phyloP scores from a whole-genome alignment of 2,888 invertebrate species.

The Dicranocentrus wangi region DNA sequence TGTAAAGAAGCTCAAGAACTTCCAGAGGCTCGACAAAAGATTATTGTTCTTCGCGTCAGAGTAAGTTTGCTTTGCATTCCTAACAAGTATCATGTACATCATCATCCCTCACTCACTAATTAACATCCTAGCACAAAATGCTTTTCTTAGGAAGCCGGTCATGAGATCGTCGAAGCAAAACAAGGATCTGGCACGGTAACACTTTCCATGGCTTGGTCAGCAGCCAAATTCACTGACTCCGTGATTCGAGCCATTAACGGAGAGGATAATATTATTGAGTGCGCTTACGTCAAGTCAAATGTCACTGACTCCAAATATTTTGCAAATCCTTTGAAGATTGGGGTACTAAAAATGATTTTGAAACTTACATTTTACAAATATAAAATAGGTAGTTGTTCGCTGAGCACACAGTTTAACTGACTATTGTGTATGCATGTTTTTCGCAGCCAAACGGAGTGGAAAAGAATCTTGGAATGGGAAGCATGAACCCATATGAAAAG shows the following conservation, averaged over 20 bases:
- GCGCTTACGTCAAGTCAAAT: constrained; percentile 91
- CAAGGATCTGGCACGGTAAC: constrained; percentile 79
- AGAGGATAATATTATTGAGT: constrained; percentile 91
- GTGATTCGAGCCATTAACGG: constrained; percentile 80
- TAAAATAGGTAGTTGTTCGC: constrained; percentile 40
- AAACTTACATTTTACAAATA: constrained; percentile 73
- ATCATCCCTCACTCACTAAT: no score
- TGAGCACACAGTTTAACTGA: no score
- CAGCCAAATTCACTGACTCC: constrained; percentile 78
- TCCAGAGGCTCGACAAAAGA: constrained; percentile 79
- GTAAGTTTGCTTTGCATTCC: constrained; percentile 67
- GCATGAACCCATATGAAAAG: constrained; percentile 87
- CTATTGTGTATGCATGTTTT: no score
- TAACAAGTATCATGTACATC: not conserved
- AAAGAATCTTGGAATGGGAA: constrained; percentile 93
- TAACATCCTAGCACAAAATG: no score
- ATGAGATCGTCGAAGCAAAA: constrained; percentile 80
- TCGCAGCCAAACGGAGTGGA: constrained; percentile 87
- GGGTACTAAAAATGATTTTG: constrained; percentile 75
- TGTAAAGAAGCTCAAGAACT: constrained; percentile 87
- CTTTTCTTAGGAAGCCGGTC: constrained; percentile 82
- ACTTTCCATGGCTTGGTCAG: constrained; percentile 81
- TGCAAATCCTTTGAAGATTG: constrained; percentile 90
- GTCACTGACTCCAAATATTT: constrained; percentile 91
- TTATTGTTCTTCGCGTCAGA: constrained; percentile 93